These are phyloP conservation scores for Drosophila lini DNA, from an alignment of 1,140 invertebrate species.

Conservation along the genomic window DNA sequence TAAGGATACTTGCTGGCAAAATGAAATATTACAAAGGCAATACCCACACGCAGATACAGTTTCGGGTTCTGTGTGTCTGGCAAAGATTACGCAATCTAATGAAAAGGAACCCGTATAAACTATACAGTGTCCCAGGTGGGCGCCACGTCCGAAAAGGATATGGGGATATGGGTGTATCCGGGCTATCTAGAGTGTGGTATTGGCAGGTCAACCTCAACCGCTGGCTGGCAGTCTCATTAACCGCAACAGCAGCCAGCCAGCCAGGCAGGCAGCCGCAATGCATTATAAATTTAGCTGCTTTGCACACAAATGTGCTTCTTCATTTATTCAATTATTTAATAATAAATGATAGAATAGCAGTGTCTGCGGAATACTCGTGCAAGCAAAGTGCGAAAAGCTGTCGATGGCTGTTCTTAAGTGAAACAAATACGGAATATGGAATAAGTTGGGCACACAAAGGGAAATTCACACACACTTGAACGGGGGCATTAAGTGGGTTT, in stretches of 20 bases:
- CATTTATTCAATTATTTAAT: slow-evolving; percentile 74
- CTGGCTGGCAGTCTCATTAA: slow-evolving; percentile 63
- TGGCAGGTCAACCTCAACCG: slow-evolving; percentile 39
- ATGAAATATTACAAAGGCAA: slow-evolving; percentile 67
- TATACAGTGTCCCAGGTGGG: slow-evolving; percentile 52
- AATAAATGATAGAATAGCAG: slow-evolving; percentile 68
- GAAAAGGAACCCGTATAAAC: slow-evolving; percentile 60
- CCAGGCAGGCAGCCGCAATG: slow-evolving; percentile 39
- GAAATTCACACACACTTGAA: slow-evolving; percentile 1
- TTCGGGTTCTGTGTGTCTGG: slow-evolving; percentile 7
- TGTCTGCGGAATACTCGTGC: slow-evolving; percentile 27
- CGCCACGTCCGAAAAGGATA: slow-evolving; percentile 40
- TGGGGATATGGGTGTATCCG: neutral
- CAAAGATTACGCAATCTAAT: slow-evolving; percentile 64
- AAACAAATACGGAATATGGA: slow-evolving; percentile 34
- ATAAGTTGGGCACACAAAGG: slow-evolving; percentile 11
- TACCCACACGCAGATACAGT: slow-evolving; percentile 3
- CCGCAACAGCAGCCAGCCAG: slow-evolving; percentile 55
- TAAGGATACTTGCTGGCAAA: slow-evolving; percentile 42
- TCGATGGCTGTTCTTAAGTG: slow-evolving; percentile 35
- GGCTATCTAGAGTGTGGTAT: neutral
- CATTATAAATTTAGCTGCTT: slow-evolving; percentile 74
- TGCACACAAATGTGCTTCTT: slow-evolving; percentile 41
- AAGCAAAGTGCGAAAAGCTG: slow-evolving; percentile 55
- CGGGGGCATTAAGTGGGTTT: neutral